Base-by-base conservation (phyloP, 2,797 vertebrate genomes). In the Thunnus albacares region DNA sequence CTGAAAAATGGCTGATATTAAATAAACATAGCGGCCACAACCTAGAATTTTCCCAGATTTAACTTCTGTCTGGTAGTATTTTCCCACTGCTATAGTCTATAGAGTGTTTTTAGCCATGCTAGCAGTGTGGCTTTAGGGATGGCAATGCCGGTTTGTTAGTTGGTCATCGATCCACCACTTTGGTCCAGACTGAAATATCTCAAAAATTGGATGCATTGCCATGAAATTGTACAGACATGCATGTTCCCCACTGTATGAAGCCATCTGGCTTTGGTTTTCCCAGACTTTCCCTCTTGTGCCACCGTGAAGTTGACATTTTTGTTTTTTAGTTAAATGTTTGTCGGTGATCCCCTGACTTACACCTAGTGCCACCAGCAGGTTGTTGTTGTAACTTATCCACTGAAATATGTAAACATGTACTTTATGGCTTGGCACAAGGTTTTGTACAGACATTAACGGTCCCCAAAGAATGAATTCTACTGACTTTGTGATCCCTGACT, bases 1-100 rank as follows among this genome's bases (percentile, higher is more conserved):
- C 70, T 86, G 89, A 89, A 85, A 84, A 90, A 84, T 84, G 75
- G 56, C 68, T 76, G 77, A 83, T 83, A 82, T 90, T 91, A 76
- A 85, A 88, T 83, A 83, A 87, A 90, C 83, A 87, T 58, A 43
- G 72, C 11, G 69, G 74, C 81, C 78, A 66, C 66, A 79, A 65
- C 64, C 73, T 85, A 56, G 63, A 71, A 74, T 80, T 86, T 83
- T 84, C 70, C 71, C 73, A 77, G 72, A 81, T 78, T 81, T 66
- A 77, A 75, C 74, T 45, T 82, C 82, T 69, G 71, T 79, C 75
- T 67, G 80, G 83, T 81, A 85, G 53, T 77, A 30, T 80, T 90
- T 85, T 77, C 65, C 81, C 83, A 75, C 66, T 70, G 76, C 49
- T 83, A 20, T 24, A 75, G 62, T 83, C 68, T 57, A 43, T 71